Conservation (phyloP, 37 sponge, comb jelly and placozoan genomes). For the Cliona cf. orientalis region DNA sequence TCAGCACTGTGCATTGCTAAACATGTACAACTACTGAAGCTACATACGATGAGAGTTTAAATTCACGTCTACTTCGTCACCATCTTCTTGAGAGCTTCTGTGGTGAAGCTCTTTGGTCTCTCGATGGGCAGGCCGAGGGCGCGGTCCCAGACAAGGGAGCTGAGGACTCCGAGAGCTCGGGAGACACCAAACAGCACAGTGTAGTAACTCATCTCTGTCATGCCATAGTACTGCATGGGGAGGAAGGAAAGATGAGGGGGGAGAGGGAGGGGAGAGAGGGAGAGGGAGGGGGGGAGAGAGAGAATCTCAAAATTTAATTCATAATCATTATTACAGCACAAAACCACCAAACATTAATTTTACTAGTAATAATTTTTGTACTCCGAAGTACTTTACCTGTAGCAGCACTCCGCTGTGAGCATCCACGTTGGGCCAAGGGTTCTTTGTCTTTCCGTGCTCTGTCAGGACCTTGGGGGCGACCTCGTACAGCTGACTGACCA, state of each 20-base stretch:
- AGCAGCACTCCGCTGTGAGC: constrained; percentile 98
- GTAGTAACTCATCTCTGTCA: constrained; percentile 98
- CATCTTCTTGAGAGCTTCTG: constrained; percentile 86
- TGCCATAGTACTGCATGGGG: constrained; percentile 85
- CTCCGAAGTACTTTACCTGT: constrained; percentile 73
- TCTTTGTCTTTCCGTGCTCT: constrained; percentile 95
- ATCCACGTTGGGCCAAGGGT: constrained; percentile 99
- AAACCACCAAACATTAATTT: not conserved
- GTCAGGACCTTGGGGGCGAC: constrained; percentile 86
- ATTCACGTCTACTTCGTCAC: constrained; percentile 27
- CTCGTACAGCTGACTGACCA: constrained; percentile 82
- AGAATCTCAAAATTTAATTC: not conserved
- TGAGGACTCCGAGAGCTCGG: constrained; percentile 95
- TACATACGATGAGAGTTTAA: too few relatives aligned
- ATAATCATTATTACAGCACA: not conserved
- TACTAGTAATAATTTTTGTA: too few relatives aligned
- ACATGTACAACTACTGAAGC: too few relatives aligned
- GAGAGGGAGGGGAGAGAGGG: not conserved
- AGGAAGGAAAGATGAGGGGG: not conserved
- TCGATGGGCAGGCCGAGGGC: constrained; percentile 97
- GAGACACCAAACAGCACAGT: constrained; percentile 99
- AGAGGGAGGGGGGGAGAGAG: not conserved
- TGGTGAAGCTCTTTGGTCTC: constrained; percentile 97
- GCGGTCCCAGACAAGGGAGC: constrained; percentile 97
- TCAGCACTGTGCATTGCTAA: too few relatives aligned